A percentile compares a stretch with the other conserved stretches of the same genome.
Evolutionary conservation across 2,888 invertebrate species (phyloP).

Genomic region (Cheiracanthium punctorium): DNA sequence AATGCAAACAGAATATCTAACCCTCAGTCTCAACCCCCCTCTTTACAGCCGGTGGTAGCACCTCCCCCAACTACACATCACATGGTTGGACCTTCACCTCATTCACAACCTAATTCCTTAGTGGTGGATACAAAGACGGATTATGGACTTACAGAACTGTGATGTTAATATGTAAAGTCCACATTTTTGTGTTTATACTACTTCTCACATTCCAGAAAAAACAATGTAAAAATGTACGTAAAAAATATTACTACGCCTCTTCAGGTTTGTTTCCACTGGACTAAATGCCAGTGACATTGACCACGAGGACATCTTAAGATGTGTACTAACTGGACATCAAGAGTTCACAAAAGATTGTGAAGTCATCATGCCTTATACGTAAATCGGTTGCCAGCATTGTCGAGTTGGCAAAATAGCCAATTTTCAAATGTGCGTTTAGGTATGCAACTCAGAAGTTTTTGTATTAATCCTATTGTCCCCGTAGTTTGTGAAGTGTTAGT

Average conservation of each 20-base stretch:
- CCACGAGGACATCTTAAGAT: slow-evolving; percentile 25
- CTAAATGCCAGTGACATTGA: slow-evolving; percentile 30
- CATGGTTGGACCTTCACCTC: slow-evolving; percentile 67
- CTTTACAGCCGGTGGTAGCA: slow-evolving; percentile 59
- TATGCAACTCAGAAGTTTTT: slow-evolving; percentile 44
- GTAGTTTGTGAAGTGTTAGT: too few species aligned
- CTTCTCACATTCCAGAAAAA: slow-evolving; percentile 65
- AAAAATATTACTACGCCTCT: slow-evolving; percentile 61
- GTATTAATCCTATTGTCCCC: too few species aligned
- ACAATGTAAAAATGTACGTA: slow-evolving; percentile 59
- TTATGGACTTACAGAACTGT: slow-evolving; percentile 71
- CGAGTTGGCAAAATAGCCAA: background rate
- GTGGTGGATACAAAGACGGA: slow-evolving; percentile 67
- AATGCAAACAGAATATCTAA: slow-evolving; percentile 67
- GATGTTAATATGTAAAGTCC: slow-evolving; percentile 51
- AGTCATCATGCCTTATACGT: slow-evolving; percentile 62
- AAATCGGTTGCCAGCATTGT: slow-evolving; percentile 25
- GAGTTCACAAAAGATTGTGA: slow-evolving; percentile 39
- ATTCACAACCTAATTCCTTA: slow-evolving; percentile 59
- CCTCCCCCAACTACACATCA: slow-evolving; percentile 52
- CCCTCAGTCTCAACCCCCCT: slow-evolving; percentile 62
- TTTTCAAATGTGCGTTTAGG: background rate
- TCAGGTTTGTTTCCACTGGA: slow-evolving; percentile 41
- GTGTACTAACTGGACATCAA: slow-evolving; percentile 24
- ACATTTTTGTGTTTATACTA: slow-evolving; percentile 60